These are phyloP conservation scores for Koerneria pararmatus DNA, from an alignment of 2,888 invertebrate species.

Conservation along the genomic window DNA sequence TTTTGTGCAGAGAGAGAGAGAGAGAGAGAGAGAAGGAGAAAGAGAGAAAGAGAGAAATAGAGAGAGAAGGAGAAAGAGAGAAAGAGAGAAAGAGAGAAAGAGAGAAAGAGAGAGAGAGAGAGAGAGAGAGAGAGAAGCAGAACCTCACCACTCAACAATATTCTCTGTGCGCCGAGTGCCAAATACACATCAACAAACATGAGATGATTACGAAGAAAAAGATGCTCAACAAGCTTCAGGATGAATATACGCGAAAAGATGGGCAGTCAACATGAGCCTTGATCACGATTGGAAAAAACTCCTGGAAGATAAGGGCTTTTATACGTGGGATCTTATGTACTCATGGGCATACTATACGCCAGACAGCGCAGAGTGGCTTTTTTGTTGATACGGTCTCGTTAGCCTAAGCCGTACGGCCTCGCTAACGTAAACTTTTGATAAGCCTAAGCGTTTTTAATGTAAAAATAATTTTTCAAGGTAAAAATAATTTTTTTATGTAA, in stretches of 20 bases:
- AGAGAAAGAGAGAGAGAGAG: slow-evolving; percentile 3
- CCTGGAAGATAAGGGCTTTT: too few species aligned
- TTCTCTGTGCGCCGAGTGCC: slow-evolving; percentile 1
- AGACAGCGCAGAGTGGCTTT: too few species aligned
- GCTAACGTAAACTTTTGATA: too few species aligned
- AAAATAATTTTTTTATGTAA: too few species aligned
- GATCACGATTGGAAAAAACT: too few species aligned
- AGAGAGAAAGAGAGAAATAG: slow-evolving; percentile 2
- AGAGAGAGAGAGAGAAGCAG: neutral
- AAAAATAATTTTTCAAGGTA: too few species aligned
- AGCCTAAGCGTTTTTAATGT: too few species aligned
- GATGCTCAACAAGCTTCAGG: neutral
- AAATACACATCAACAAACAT: neutral
- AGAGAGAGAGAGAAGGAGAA: slow-evolving; percentile 6
- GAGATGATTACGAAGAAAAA: neutral
- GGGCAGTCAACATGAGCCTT: neutral
- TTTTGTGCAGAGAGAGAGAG: slow-evolving; percentile 3
- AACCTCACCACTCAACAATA: too few species aligned
- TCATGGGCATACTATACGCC: too few species aligned
- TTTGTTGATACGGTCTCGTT: too few species aligned
- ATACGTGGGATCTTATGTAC: too few species aligned
- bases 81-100: neutral
- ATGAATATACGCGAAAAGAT: neutral
- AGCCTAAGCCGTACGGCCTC: too few species aligned
- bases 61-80: neutral